Evolutionary conservation across 2,797 vertebrate genomes (phyloP).

Genomic region (Hipposideros larvatus): DNA sequence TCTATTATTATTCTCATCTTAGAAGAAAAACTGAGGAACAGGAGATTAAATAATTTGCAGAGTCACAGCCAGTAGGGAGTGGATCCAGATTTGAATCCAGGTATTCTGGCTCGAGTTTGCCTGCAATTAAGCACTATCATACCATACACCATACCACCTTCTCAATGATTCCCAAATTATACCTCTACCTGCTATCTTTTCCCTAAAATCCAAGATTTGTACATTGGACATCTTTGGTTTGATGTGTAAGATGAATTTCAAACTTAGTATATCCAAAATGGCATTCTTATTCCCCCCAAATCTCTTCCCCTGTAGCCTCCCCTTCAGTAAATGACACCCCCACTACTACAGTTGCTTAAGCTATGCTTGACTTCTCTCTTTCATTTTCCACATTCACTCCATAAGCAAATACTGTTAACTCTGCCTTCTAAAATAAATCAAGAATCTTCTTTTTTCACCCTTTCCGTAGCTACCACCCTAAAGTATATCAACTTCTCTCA

Average conservation of each 20-base stretch:
- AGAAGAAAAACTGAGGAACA: not conserved
- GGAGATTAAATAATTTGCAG: not conserved
- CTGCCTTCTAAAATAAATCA: not conserved
- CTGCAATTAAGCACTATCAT: not conserved
- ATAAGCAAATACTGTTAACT: not conserved
- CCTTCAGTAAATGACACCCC: not conserved
- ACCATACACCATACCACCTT: not conserved
- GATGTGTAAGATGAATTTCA: not conserved
- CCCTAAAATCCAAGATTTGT: slow-evolving; percentile 15
- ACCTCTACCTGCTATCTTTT: not conserved
- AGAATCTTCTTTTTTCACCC: not conserved
- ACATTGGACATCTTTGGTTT: not conserved
- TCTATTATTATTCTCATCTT: not conserved
- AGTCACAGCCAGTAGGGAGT: not conserved
- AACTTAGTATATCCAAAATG: not conserved
- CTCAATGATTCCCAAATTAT: not conserved
- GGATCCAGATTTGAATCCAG: not conserved
- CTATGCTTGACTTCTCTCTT: not conserved
- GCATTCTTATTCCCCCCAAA: not conserved
- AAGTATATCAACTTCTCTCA: not conserved
- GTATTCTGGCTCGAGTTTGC: not conserved
- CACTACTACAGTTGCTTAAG: not conserved
- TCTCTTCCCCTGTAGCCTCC: not conserved
- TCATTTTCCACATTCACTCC: not conserved
- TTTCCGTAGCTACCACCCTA: not conserved